Conservation (phyloP, 2,113 vertebrate species). For the Rhynchopsitta pachyrhyncha region DNA sequence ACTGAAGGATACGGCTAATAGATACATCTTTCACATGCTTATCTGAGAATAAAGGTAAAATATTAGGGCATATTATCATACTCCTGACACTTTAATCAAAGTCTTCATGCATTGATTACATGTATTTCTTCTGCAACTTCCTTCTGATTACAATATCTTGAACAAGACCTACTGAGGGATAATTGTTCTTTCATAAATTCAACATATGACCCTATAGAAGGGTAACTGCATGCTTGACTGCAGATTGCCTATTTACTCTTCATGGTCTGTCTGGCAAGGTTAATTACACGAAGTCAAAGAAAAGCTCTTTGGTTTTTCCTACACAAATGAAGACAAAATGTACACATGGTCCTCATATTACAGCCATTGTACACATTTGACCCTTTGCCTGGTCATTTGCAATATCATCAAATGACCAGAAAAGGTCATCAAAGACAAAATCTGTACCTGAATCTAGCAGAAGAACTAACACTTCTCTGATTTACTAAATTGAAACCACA, state of each 20-base stretch:
- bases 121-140: background rate
- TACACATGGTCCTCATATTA: background rate
- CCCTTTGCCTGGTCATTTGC: background rate
- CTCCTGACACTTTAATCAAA: background rate
- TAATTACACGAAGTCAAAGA: slow-evolving; percentile 18
- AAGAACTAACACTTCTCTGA: background rate
- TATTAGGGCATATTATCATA: background rate
- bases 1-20: background rate
- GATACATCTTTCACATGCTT: background rate
- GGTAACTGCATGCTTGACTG: background rate
- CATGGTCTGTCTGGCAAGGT: slow-evolving; percentile 20
- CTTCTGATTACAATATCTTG: background rate
- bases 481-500: background rate
- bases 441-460: background rate
- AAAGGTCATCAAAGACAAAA: background rate
- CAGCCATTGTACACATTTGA: background rate
- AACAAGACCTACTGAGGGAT: background rate
- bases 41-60: background rate
- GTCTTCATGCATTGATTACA: background rate
- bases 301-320: background rate
- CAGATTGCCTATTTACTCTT: slow-evolving; percentile 5
- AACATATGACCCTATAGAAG: background rate
- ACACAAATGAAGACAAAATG: background rate
- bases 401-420: background rate
- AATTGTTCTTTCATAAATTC: background rate